Conservation (phyloP, 2,888 invertebrate species). For the Dexiosoma caninum region DNA sequence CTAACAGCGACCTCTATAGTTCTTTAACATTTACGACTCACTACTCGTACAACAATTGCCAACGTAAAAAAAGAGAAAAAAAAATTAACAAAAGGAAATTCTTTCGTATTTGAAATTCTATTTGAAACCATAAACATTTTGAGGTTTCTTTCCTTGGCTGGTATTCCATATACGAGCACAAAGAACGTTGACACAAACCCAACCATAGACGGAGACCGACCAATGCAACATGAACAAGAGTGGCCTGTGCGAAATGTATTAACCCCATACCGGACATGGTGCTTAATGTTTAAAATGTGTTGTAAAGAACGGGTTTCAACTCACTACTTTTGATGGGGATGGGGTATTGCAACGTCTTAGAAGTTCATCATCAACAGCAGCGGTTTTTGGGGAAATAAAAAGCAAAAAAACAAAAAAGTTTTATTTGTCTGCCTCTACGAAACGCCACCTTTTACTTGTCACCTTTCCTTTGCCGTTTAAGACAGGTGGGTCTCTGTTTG, state of each 20-base stretch:
- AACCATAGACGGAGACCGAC: not conserved
- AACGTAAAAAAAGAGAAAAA: not conserved
- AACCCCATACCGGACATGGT: slow-evolving; percentile 49
- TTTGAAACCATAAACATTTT: slow-evolving; percentile 55
- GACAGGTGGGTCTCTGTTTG: slow-evolving; percentile 58
- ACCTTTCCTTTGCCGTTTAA: slow-evolving; percentile 1
- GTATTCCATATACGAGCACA: not conserved
- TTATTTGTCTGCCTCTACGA: not conserved
- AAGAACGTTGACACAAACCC: slow-evolving; percentile 49
- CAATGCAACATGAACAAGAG: not conserved
- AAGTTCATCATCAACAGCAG: slow-evolving; percentile 32
- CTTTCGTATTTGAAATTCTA: slow-evolving; percentile 46
- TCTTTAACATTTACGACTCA: slow-evolving; percentile 37
- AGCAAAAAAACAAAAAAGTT: no score
- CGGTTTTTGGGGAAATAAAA: not conserved
- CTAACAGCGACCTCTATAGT: slow-evolving; percentile 56
- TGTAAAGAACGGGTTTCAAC: slow-evolving; percentile 3
- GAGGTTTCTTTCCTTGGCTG: slow-evolving; percentile 41
- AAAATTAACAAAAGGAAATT: slow-evolving; percentile 35
- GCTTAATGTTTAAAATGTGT: slow-evolving; percentile 35
- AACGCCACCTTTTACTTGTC: not conserved
- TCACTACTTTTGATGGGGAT: slow-evolving; percentile 15
- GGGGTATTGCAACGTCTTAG: not conserved
- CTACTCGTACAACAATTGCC: slow-evolving; percentile 18
- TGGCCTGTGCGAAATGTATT: slow-evolving; percentile 32